A percentile compares a stretch with the other conserved stretches of the same genome.
Evolutionary conservation across 2,113 vertebrate genomes (phyloP).

Genomic region (Thamnaconus septentrionalis): DNA sequence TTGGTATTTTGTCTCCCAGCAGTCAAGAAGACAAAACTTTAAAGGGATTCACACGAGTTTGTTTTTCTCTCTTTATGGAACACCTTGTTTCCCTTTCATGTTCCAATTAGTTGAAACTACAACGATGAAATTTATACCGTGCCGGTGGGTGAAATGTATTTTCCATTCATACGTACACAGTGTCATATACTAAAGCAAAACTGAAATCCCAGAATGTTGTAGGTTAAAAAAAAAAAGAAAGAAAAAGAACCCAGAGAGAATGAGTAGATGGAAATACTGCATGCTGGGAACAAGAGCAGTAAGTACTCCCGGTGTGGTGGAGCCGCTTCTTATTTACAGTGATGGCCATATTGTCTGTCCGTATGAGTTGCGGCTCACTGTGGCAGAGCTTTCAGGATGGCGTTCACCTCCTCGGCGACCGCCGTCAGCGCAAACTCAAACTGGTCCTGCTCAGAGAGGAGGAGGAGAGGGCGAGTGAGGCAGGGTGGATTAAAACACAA

Average conservation of each 20-base stretch:
- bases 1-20: too few species aligned
- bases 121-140: slow-evolving; percentile 10
- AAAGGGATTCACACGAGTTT: too few species aligned
- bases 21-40: too few species aligned
- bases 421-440: slow-evolving; percentile 96
- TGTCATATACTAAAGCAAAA: too few species aligned
- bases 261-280: slow-evolving; percentile 32
- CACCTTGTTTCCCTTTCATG: background rate
- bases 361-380: slow-evolving; percentile 75
- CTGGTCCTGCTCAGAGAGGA: slow-evolving; percentile 84
- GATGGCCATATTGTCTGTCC: slow-evolving; percentile 21
- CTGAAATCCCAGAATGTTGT: too few species aligned
- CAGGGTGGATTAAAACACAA: background rate
- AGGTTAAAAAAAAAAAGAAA: too few species aligned
- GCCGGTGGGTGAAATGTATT: background rate
- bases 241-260: background rate
- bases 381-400: slow-evolving; percentile 94
- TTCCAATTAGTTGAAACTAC: slow-evolving; percentile 11
- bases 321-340: slow-evolving; percentile 49
- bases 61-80: too few species aligned
- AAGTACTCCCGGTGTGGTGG: slow-evolving; percentile 19
- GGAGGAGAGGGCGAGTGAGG: background rate
- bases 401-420: slow-evolving; percentile 96
- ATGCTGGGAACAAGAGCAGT: slow-evolving; percentile 39
- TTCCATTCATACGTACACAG: too few species aligned